A percentile compares a stretch with the other conserved stretches of the same genome.
These are phyloP conservation scores for Tupaia chinensis DNA, from an alignment of 2,113 vertebrate genomes.

Conservation along the genomic window DNA sequence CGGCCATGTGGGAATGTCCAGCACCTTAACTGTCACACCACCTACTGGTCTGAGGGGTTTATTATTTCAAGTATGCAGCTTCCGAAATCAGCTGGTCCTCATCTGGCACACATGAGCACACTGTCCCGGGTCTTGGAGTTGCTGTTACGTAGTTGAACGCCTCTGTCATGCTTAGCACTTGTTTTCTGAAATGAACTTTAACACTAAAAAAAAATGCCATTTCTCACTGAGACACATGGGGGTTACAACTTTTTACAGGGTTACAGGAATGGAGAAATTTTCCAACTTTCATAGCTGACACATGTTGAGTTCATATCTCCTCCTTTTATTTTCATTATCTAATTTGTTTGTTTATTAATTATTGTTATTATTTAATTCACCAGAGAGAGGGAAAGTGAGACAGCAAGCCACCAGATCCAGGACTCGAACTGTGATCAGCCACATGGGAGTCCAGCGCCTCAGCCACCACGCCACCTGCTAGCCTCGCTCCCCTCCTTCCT, in stretches of 20 bases:
- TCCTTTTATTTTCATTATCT: too few relatives aligned
- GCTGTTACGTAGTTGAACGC: constrained; percentile 8
- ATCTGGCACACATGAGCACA: background rate
- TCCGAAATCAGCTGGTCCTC: background rate
- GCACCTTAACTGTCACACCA: too few relatives aligned
- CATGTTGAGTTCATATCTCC: background rate
- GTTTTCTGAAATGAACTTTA: constrained; percentile 50
- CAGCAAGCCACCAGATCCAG: too few relatives aligned
- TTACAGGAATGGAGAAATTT: constrained; percentile 9
- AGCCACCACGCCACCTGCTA: too few relatives aligned
- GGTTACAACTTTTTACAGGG: constrained; percentile 22
- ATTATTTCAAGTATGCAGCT: background rate
- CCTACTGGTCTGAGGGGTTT: too few relatives aligned
- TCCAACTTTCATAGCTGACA: background rate
- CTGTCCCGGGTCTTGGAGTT: background rate
- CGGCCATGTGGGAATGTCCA: too few relatives aligned
- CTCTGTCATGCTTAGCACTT: background rate
- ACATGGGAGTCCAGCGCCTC: too few relatives aligned
- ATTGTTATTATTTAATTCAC: too few relatives aligned
- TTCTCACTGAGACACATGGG: background rate
- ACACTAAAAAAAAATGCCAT: background rate
- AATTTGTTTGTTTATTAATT: too few relatives aligned
- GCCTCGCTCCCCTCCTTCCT: background rate
- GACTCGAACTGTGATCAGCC: too few relatives aligned
- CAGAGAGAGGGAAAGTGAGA: too few relatives aligned